Evolutionary conservation across 2,888 invertebrate species (phyloP), one percentile per base, ranked within the genome.

Genomic region (Slavum lentiscoides): DNA sequence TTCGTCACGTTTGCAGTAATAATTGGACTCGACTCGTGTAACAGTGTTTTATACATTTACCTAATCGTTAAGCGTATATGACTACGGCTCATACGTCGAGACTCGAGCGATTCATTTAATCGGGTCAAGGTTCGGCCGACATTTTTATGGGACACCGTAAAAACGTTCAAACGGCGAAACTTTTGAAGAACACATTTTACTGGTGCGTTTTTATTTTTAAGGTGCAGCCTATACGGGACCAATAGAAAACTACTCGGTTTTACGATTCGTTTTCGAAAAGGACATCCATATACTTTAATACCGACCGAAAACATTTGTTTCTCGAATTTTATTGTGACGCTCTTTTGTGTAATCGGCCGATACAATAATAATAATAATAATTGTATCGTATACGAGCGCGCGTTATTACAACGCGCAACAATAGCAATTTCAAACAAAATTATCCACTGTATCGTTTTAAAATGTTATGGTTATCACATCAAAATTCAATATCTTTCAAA

Each of bases 71-170:
- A 21, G 13, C 23, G 43, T 6, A 5, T 15, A 5, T 15, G 13
- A 9, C 2, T 43, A 43, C 9, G 43, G 30, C 30, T 30, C 30
- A 30, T 43, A 9, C 9, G 9, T 43, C 9, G 9, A 43, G 4
- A 9, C 9, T 43, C 9, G 30, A 30, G 4, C 2, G 49, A 7
- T n/a, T 74, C 30, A 37, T 8, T 64, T 66, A 55, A 74, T 74
- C 66, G 64, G 66, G 74, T 74, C 74, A 66, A 66, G 74, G 74
- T 74, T 55, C 17, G 21, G 55, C 11, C 55, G 55, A 55, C 55
- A 15, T 66, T 74, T 74, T 74, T 74, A 74, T 55, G 37, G 39
- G n/a, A 21, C 6, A 55, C 53, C 13, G 17, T 74, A 74, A 74
- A 64, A 17, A n/a, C 19, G 64, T 53, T 21, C 7, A 39, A 74